Evolutionary conservation across 2,113 vertebrate genomes (phyloP), one percentile per base, ranked within the genome.

Genomic region (Dicerorhinus sumatrensis): DNA sequence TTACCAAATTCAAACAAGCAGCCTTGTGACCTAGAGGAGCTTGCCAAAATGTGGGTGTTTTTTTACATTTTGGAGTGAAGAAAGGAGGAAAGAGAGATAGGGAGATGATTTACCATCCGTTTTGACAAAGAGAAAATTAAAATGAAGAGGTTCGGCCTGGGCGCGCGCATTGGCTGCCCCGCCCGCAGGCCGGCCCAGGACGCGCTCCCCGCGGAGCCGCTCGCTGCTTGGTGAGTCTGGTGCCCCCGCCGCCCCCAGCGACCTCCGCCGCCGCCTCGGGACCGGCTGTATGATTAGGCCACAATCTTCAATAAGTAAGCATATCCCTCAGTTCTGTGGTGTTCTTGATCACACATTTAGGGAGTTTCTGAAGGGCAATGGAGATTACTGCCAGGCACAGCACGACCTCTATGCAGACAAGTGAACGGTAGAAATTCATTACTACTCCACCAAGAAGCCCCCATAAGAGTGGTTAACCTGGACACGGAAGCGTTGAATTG

Each of bases 251-350:
- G 75, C 97, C 98, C 97, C 91, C 99, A 99, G 98, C 99, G 98
- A 98, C 96, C 98, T 98, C 98, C 97, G 96, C 98, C 96, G 98
- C 98, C 99, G 99, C 99, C 98, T 99, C 98, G 98, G 98, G 98
- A 99, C 99, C 99, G 99, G 99, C 99, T 99, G 99, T 99, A 99
- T 99, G 99, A 99, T 99, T 99, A 99, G 99, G 99, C 99, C 99
- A 99, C 99, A 99, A 99, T 99, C 99, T 99, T 99, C 99, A 99
- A 99, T 99, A 99, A 99, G 99, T 99, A 99, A 99, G 99, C 99
- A 99, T 99, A 99, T 99, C 99, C 99, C 99, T 99, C 48, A 11
- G 48, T 48, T 48, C 8, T 48, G 48, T 12, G 48, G 48, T 48
- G 48, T 48, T 48, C 48, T 48, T 48, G 48, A 10, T 48, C 48